A percentile compares a stretch with the other conserved stretches of the same genome.
Evolutionary conservation across 2,888 invertebrate genomes (phyloP).

Genomic region (Cheilosia grossa): DNA sequence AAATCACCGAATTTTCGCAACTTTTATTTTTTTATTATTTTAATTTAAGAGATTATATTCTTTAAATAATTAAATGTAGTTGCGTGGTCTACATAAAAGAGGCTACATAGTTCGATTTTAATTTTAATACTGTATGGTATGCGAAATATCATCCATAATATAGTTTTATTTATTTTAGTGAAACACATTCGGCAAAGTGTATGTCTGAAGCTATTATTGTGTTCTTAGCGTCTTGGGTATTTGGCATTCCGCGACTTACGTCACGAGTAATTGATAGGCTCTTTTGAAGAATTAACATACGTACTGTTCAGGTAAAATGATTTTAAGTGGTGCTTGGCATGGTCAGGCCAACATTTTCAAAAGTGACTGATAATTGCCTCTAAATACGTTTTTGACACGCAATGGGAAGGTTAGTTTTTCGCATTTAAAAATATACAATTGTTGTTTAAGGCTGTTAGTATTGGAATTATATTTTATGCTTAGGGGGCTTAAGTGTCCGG

Average conservation of each 20-base stretch:
- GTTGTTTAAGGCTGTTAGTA: too few species aligned
- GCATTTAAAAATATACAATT: too few species aligned
- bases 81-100: too few species aligned
- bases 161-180: slow-evolving; percentile 17
- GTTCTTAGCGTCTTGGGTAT: not conserved
- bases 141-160: slow-evolving; percentile 49
- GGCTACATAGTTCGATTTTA: slow-evolving; percentile 28
- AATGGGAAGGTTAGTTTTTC: too few species aligned
- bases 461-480: too few species aligned
- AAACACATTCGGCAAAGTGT: not conserved
- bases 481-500: too few species aligned
- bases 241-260: slow-evolving; percentile 26
- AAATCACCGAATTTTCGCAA: slow-evolving; percentile 7
- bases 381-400: too few species aligned
- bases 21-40: not conserved
- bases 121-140: slow-evolving; percentile 17
- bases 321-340: not conserved
- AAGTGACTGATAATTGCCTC: too few species aligned
- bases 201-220: not conserved
- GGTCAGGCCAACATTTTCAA: not conserved
- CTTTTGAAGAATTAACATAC: not conserved
- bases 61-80: not conserved
- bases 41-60: not conserved
- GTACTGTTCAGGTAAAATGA: not conserved
- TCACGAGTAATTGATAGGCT: slow-evolving; percentile 11